Evolutionary conservation across 1,140 invertebrate species (phyloP), one percentile per base, ranked within the genome.

Genomic region (Belonocnema kinseyi): DNA sequence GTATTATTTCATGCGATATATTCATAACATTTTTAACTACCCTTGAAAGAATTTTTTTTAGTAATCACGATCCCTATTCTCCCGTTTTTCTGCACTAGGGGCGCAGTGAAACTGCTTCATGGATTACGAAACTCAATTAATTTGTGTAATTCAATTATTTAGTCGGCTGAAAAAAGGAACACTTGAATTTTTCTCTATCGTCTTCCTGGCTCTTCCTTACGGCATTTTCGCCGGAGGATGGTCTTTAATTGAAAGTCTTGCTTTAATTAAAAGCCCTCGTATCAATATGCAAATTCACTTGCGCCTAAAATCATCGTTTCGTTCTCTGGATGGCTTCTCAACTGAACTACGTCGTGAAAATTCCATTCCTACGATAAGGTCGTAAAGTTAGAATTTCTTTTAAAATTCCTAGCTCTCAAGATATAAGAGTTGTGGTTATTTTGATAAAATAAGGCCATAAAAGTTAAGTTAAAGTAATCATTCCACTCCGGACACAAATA

Each of bases 101-200:
- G 77, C 79, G 77, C 79, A 80, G 79, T 82, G 76, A 82, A 73
- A 77, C 75, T 77, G 80, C 80, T 81, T 81, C 80, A 78, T 81
- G 80, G 80, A 83, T 82, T 82, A 82, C 80, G 80, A 82, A 84
- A 81, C 77, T 75, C 80, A 80, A 84, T 84, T 84, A 80, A 83
- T 82, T 82, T 82, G 76, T 56, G 73, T 80, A 79, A 80, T 72
- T 83, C 72, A 78, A 80, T 83, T 81, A 83, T 83, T 81, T 77
- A 82, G 77, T 72, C 40, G 33, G 26, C 19, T 26, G 56, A 12
- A 33, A 33, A 58, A 58, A 54, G n/a, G 53, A 54, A 54, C 8
- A 58, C 19, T 46, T 58, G 19, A 58, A 66, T 66, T 66, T 66
- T 66, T 40, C 26, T 33, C 58, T 66, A 66, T 66, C 58, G 17